Percentiles rank a stretch among this genome's conserved stretches.
phyloP scores from a whole-genome alignment of 1,140 invertebrate species.

The Magallana ariakensis region DNA sequence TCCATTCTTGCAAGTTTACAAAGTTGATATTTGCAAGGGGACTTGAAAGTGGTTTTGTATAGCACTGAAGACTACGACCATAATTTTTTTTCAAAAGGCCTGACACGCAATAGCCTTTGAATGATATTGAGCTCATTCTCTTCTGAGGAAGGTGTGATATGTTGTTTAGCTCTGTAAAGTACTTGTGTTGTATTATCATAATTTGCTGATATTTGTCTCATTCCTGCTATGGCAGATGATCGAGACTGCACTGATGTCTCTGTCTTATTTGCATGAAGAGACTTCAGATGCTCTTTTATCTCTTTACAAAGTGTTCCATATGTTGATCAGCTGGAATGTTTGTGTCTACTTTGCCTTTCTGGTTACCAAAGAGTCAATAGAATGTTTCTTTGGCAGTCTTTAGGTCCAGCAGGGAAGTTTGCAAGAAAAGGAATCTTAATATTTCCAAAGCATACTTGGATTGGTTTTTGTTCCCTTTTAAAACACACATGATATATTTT shows the following conservation, averaged over 20 bases:
- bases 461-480: slow-evolving; percentile 34
- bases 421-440: slow-evolving; percentile 32
- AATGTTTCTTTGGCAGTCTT: slow-evolving; percentile 35
- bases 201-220: not conserved
- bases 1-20: not conserved
- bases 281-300: slow-evolving; percentile 34
- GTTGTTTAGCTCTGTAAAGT: slow-evolving; percentile 20
- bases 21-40: not conserved
- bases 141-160: not conserved
- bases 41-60: not conserved
- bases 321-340: slow-evolving; percentile 38
- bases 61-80: slow-evolving; percentile 8
- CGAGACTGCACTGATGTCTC: not conserved
- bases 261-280: slow-evolving; percentile 18
- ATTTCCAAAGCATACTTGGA: slow-evolving; percentile 40
- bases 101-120: not conserved
- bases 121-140: not conserved
- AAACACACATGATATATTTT: slow-evolving; percentile 17
- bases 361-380: slow-evolving; percentile 32
- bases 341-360: slow-evolving; percentile 14
- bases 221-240: slow-evolving; percentile 1
- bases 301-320: slow-evolving; percentile 40
- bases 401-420: not conserved
- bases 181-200: slow-evolving; percentile 10
- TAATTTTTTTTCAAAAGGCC: not conserved